Conservation (phyloP, 2,888 invertebrate species). For the Melipona bicolor region DNA sequence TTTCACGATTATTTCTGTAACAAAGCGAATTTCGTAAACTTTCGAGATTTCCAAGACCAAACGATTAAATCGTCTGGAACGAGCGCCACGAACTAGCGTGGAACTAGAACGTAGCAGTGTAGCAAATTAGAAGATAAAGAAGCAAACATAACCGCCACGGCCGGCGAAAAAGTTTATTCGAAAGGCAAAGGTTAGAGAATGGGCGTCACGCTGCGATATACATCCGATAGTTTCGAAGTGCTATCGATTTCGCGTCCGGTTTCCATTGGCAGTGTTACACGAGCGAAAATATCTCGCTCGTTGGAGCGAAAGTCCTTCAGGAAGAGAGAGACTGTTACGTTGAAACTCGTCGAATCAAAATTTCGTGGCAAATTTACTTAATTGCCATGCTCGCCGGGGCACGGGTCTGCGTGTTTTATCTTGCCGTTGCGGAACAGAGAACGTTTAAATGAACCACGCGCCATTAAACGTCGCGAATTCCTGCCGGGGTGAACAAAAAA, state of each 20-base stretch:
- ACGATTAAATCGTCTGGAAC: too few relatives aligned
- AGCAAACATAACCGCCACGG: neutral
- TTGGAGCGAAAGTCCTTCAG: neutral
- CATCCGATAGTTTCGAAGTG: constrained; percentile 18
- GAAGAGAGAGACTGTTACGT: neutral
- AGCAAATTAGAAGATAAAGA: neutral
- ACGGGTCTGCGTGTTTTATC: constrained; percentile 20
- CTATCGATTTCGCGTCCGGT: constrained; percentile 17
- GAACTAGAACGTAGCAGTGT: too few relatives aligned
- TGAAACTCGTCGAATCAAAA: constrained; percentile 4
- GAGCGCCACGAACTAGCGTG: too few relatives aligned
- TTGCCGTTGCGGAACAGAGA: neutral
- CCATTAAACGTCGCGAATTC: neutral
- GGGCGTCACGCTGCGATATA: neutral
- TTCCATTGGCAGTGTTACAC: neutral
- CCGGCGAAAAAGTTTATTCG: too few relatives aligned
- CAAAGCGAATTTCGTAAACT: too few relatives aligned
- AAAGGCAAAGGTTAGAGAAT: constrained; percentile 4
- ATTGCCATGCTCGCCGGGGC: neutral
- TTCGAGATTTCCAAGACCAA: too few relatives aligned
- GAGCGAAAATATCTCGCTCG: constrained; percentile 3
- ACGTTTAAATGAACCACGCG: constrained; percentile 13
- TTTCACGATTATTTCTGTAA: too few relatives aligned
- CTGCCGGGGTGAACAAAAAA: neutral
- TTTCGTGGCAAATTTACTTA: neutral